A percentile compares a stretch with the other conserved stretches of the same genome.
Conservation (phyloP, 2,888 invertebrate species). For the Gerosis bhagava region DNA sequence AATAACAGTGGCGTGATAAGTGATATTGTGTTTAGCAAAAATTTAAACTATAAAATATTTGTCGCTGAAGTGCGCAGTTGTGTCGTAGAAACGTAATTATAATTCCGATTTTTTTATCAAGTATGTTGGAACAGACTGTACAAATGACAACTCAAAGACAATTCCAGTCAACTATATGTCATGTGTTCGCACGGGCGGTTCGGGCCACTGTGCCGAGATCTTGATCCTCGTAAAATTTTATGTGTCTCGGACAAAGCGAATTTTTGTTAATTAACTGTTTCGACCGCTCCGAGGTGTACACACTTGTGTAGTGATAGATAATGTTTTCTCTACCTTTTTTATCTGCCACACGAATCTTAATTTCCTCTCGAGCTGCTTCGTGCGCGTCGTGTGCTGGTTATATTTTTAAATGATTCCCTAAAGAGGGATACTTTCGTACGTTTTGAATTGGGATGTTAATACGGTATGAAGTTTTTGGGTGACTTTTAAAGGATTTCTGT, state of each 20-base stretch:
- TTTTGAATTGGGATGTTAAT: conserved; percentile 25
- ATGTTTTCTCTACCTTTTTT: conserved; percentile 54
- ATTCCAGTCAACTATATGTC: conserved; percentile 12
- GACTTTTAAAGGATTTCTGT: conserved; percentile 10
- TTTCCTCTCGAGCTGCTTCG: no score
- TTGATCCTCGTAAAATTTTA: conserved; percentile 81
- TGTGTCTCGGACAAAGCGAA: conserved; percentile 78
- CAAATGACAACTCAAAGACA: no score
- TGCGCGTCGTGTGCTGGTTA: conserved; percentile 36
- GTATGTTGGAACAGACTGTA: no score
- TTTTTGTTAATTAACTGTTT: conserved; percentile 78
- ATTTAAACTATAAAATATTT: no score
- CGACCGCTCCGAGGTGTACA: conserved; percentile 52
- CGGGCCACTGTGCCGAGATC: conserved; percentile 59
- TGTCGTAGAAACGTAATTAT: no score
- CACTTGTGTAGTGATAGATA: conserved; percentile 68
- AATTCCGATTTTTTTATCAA: no score
- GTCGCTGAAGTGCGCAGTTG: no score
- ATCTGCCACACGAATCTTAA: conserved; percentile 61
- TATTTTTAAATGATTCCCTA: conserved; percentile 36
- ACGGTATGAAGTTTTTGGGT: conserved; percentile 20
- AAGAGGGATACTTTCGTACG: conserved; percentile 26
- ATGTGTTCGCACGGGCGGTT: conserved; percentile 42
- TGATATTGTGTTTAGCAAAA: conserved; percentile 57
- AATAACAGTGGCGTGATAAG: no score